A percentile compares a stretch with the other conserved stretches of the same genome.
Evolutionary conservation across 1,140 invertebrate genomes (phyloP).

Genomic region (Xylocopa sonorina): DNA sequence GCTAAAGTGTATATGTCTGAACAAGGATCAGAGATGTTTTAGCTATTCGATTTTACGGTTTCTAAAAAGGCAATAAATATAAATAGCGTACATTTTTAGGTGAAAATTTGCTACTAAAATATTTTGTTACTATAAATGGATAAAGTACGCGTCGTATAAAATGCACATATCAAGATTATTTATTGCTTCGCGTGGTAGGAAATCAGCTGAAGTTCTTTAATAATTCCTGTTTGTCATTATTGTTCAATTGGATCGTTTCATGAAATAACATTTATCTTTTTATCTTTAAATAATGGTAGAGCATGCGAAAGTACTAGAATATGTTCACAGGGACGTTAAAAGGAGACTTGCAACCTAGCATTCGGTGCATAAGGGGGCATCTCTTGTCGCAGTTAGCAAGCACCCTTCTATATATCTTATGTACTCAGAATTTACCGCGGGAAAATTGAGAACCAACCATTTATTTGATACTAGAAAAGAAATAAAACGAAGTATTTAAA

Average conservation of each 20-base stretch:
- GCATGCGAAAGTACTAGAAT: not conserved
- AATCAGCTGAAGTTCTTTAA: no score
- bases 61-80: not conserved
- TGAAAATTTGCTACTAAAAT: not conserved
- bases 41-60: not conserved
- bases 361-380: slow-evolving; percentile 16
- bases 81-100: not conserved
- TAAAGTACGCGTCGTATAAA: not conserved
- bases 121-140: no score
- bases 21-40: not conserved
- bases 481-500: slow-evolving; percentile 8
- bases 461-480: not conserved
- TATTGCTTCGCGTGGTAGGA: not conserved
- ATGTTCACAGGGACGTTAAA: not conserved
- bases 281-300: not conserved
- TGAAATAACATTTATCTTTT: no score
- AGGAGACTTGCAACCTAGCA: slow-evolving; percentile 12
- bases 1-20: no score
- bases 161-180: not conserved
- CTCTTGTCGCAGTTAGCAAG: slow-evolving; percentile 50
- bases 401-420: slow-evolving; percentile 42
- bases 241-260: no score
- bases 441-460: slow-evolving; percentile 8
- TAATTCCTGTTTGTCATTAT: not conserved
- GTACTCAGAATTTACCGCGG: slow-evolving; percentile 5